Percentiles rank a stretch among this genome's conserved stretches.
Conservation (phyloP, 1,140 invertebrate genomes). For the Aphelenchoides besseyi region DNA sequence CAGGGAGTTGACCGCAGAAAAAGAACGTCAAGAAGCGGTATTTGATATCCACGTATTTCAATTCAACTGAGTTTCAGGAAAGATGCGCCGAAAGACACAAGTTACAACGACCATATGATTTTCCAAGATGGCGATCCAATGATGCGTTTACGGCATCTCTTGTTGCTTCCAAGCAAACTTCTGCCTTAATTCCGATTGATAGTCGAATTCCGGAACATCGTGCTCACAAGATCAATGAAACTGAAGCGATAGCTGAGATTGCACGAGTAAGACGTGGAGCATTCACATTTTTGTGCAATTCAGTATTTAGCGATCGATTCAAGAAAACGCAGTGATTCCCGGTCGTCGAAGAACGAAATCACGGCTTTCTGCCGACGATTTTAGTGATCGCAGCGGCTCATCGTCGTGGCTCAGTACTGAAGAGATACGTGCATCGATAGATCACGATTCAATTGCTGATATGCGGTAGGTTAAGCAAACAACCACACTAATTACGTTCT, state of each 20-base stretch:
- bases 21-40: conserved; percentile 1
- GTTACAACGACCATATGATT: conserved; percentile 19
- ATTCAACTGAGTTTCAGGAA: no score
- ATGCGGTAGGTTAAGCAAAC: background rate
- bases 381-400: background rate
- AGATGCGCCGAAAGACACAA: conserved; percentile 10
- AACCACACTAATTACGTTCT: no score
- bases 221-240: conserved; percentile 18
- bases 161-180: conserved; percentile 20
- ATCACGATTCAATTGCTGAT: background rate
- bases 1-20: conserved; percentile 1
- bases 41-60: no score
- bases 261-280: background rate
- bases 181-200: conserved; percentile 23
- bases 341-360: background rate
- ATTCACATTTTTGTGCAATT: background rate
- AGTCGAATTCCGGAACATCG: conserved; percentile 23
- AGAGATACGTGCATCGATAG: background rate
- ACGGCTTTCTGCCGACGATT: background rate
- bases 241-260: conserved; percentile 8
- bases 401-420: background rate
- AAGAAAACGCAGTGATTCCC: background rate
- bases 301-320: background rate
- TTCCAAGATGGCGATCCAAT: conserved; percentile 27
- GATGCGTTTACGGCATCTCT: conserved; percentile 28